Conservation (phyloP, 2,888 invertebrate species). For the Odontocolon sp. region DNA sequence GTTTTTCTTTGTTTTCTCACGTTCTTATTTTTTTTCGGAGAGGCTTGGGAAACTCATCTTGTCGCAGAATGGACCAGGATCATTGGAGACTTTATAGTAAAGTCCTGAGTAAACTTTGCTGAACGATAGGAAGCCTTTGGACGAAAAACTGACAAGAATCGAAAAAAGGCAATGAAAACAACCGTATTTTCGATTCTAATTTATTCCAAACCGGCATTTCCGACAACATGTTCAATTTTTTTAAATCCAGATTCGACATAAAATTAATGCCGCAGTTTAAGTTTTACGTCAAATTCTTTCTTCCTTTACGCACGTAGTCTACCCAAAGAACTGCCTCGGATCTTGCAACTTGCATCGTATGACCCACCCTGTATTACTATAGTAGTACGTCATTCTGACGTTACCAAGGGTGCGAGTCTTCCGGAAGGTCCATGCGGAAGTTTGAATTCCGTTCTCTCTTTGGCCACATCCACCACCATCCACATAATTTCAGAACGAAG, state of each 20-base stretch:
- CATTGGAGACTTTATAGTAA: slow-evolving; percentile 12
- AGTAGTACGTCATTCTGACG: slow-evolving; percentile 37
- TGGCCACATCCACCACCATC: slow-evolving; percentile 60
- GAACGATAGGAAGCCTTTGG: slow-evolving; percentile 58
- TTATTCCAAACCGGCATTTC: not conserved
- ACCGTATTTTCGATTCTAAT: too few relatives aligned
- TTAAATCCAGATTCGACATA: not conserved
- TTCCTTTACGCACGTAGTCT: not conserved
- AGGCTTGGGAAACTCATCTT: slow-evolving; percentile 13
- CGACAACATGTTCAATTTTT: not conserved
- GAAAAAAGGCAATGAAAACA: slow-evolving; percentile 22
- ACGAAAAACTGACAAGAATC: not conserved
- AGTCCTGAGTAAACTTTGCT: slow-evolving; percentile 70
- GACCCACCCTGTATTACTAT: slow-evolving; percentile 10
- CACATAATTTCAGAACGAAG: slow-evolving; percentile 69
- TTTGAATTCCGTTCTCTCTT: slow-evolving; percentile 56
- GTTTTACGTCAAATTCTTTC: slow-evolving; percentile 7
- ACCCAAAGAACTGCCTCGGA: not conserved
- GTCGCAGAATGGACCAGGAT: slow-evolving; percentile 17
- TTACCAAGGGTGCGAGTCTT: slow-evolving; percentile 55
- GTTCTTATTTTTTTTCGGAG: slow-evolving; percentile 53
- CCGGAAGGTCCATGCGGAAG: slow-evolving; percentile 70
- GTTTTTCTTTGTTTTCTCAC: too few relatives aligned
- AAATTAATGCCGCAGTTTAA: slow-evolving; percentile 23
- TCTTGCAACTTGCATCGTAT: not conserved